Evolutionary conservation across 2,113 vertebrate species (phyloP), one percentile per base, ranked within the genome.

Genomic region (Alethe diademata): DNA sequence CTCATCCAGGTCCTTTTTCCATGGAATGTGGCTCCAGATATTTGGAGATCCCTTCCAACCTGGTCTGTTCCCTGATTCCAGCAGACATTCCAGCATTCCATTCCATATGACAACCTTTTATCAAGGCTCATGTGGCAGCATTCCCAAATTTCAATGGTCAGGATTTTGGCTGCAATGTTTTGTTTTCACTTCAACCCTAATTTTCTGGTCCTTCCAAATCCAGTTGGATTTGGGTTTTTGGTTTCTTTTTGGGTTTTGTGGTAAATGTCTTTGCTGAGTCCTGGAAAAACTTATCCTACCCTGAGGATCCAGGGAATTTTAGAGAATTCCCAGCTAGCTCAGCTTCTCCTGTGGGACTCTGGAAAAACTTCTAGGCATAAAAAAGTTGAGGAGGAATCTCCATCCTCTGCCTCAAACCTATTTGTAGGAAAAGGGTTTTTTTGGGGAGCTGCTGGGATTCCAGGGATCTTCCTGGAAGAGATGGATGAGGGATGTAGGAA

Each of bases 181-280:
- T 13, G 42, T 57, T 65, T 48, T 66, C 43, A 0, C 35, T 31
- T 25, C 61, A 8, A 25, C 56, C 61, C 35, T 1, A 0, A 9
- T 57, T 66, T 38, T 48, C 6, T 16, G 12, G 8, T 3, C 42
- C 19, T 48, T 10, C 11, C 35, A 35, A 45, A 17, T 36, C 47
- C 51, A 0, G 5, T 20, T 56, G 29, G 31, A 2, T 22, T 61
- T 7, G 23, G 15, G 6, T 28, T 40, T 29, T 14, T 33, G 35
- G 23, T 24, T 23, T 25, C 2, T 47, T 50, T 81, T 50, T 11
- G n/a, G 26, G 35, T 33, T 72, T 36, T 26, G 38, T 42, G 42
- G 82, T 25, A 48, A 31, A 25, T 11, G 29, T 50, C 71, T 11
- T 11, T 7, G 40, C 57, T 45, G 57, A 38, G 48, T 38, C 48